Evolutionary conservation across 2,797 vertebrate species (phyloP).

Genomic region (Knipowitschia caucasica): DNA sequence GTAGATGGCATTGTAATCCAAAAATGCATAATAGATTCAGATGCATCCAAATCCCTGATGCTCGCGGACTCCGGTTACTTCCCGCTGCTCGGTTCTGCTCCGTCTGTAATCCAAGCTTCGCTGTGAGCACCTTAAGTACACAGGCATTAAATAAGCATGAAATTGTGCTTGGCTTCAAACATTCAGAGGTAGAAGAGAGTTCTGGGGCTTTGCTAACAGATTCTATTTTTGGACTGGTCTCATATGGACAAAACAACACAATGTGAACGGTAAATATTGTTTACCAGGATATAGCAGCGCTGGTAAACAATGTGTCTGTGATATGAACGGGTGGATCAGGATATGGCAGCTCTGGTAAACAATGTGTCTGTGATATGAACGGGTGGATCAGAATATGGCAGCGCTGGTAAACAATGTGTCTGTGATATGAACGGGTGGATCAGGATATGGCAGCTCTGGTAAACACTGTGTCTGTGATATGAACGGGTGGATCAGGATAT

Average conservation of each 20-base stretch:
- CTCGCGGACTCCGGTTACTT: not conserved
- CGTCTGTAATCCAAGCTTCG: slow-evolving; percentile 16
- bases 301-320: no score
- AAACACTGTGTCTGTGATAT: no score
- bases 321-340: no score
- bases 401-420: no score
- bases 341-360: no score
- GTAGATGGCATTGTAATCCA: not conserved
- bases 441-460: no score
- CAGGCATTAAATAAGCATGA: slow-evolving; percentile 41
- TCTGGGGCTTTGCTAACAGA: slow-evolving; percentile 12
- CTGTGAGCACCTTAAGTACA: slow-evolving; percentile 24
- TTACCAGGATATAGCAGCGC: no score
- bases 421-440: no score
- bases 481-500: no score
- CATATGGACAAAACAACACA: not conserved
- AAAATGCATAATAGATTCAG: not conserved
- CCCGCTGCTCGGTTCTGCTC: slow-evolving; percentile 11
- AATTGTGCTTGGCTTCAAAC: slow-evolving; percentile 19
- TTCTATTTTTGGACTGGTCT: slow-evolving; percentile 32
- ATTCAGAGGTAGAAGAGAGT: slow-evolving; percentile 16
- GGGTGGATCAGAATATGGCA: no score
- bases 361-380: no score
- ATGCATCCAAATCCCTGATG: not conserved
- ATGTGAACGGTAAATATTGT: no score